phyloP scores from a whole-genome alignment of 2,797 vertebrate species.

The Selene dorsalis region DNA sequence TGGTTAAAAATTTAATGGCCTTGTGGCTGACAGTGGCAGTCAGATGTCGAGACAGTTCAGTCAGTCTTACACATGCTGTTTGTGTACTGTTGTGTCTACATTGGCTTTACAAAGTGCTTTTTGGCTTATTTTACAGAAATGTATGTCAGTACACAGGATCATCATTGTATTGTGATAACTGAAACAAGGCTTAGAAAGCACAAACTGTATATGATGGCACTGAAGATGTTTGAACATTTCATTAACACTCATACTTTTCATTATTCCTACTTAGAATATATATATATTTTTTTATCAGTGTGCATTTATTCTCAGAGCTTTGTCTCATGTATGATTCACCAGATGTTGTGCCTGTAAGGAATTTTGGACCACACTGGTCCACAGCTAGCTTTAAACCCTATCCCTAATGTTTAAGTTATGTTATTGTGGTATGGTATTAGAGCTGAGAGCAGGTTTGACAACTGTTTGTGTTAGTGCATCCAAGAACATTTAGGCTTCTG shows the following conservation, averaged over 20 bases:
- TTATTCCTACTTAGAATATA: background rate
- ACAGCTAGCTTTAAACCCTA: no score
- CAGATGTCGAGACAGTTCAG: constrained; percentile 76
- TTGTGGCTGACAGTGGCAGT: constrained; percentile 83
- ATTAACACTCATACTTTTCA: background rate
- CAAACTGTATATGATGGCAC: background rate
- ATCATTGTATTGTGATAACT: background rate
- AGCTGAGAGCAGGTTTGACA: background rate
- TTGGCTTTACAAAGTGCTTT: constrained; percentile 7
- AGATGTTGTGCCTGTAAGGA: background rate
- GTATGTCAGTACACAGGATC: background rate
- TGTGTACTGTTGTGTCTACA: constrained; percentile 36
- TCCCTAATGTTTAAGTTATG: background rate
- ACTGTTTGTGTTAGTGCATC: background rate
- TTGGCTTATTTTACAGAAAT: background rate
- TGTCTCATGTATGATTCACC: background rate
- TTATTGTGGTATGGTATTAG: background rate
- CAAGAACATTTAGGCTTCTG: background rate
- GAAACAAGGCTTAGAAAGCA: background rate
- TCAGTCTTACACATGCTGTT: constrained; percentile 53
- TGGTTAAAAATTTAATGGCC: constrained; percentile 88
- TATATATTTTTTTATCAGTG: background rate
- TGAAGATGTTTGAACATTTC: background rate
- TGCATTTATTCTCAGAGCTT: background rate
- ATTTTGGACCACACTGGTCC: background rate